Evolutionary conservation across 2,888 invertebrate genomes (phyloP).

Genomic region (Papilio elwesi): DNA sequence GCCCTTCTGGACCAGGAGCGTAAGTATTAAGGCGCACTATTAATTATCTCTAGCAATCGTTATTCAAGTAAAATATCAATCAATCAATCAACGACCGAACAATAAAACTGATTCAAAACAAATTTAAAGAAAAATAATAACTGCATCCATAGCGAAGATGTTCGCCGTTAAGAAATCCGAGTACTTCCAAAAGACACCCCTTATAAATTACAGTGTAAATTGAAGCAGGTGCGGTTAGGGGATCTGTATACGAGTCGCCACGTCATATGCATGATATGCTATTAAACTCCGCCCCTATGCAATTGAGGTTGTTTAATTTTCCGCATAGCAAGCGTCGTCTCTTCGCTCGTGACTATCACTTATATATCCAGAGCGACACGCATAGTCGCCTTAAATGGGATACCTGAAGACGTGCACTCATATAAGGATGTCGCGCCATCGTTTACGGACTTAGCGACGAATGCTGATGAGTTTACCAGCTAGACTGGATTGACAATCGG

Average conservation of each 20-base stretch:
- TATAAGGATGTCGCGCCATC: constrained; percentile 59
- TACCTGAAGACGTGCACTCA: constrained; percentile 54
- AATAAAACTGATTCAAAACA: too few relatives aligned
- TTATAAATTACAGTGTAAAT: constrained; percentile 12
- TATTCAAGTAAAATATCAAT: too few relatives aligned
- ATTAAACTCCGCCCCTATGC: constrained; percentile 41
- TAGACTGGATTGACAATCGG: constrained; percentile 52
- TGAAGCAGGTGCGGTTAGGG: constrained; percentile 14
- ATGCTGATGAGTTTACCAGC: constrained; percentile 50
- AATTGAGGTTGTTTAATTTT: constrained; percentile 42
- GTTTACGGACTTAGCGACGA: constrained; percentile 49
- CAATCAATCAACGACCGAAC: too few relatives aligned
- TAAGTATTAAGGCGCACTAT: too few relatives aligned
- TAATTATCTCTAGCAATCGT: too few relatives aligned
- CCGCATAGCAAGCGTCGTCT: constrained; percentile 50
- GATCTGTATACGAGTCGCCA: constrained; percentile 4
- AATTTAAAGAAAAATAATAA: too few relatives aligned
- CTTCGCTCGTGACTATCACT: constrained; percentile 51
- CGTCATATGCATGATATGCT: constrained; percentile 38
- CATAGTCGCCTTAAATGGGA: constrained; percentile 60
- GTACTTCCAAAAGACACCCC: too few relatives aligned
- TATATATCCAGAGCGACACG: constrained; percentile 57
- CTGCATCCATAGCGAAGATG: too few relatives aligned
- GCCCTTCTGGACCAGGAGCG: too few relatives aligned
- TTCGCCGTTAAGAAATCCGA: too few relatives aligned